Conservation (phyloP, 2,888 invertebrate genomes). For the Chrysolina haemoptera region DNA sequence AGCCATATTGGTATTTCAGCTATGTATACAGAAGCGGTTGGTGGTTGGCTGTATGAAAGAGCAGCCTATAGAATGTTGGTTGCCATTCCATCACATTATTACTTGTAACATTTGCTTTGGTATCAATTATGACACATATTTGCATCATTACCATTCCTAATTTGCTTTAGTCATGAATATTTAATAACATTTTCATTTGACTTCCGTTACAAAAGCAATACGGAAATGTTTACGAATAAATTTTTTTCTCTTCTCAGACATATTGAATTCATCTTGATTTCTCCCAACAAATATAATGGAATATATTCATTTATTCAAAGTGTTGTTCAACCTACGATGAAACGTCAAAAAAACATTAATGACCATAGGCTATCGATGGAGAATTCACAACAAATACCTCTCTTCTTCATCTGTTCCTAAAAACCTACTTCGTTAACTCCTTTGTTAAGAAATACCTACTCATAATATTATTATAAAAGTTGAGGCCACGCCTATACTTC, state of each 20-base stretch:
- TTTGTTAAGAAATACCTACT: constrained; percentile 33
- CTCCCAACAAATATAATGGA: background rate
- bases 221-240: background rate
- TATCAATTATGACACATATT: too few species aligned
- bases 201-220: background rate
- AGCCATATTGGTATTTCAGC: too few species aligned
- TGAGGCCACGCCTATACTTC: constrained; percentile 33
- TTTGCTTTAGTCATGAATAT: too few species aligned
- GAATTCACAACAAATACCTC: constrained; percentile 11
- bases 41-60: too few species aligned
- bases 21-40: too few species aligned
- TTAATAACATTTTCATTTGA: background rate
- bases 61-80: too few species aligned
- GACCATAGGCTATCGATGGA: background rate
- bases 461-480: constrained; percentile 33
- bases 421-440: constrained; percentile 32
- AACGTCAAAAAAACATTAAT: background rate
- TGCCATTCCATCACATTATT: too few species aligned
- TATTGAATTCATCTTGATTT: background rate
- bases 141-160: too few species aligned
- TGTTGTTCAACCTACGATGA: constrained; percentile 7
- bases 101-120: too few species aligned
- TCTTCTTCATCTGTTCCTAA: constrained; percentile 22
- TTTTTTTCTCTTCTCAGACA: background rate
- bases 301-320: constrained; percentile 17